phyloP scores from a whole-genome alignment of 2,797 vertebrate species.

The Leuciscus waleckii region DNA sequence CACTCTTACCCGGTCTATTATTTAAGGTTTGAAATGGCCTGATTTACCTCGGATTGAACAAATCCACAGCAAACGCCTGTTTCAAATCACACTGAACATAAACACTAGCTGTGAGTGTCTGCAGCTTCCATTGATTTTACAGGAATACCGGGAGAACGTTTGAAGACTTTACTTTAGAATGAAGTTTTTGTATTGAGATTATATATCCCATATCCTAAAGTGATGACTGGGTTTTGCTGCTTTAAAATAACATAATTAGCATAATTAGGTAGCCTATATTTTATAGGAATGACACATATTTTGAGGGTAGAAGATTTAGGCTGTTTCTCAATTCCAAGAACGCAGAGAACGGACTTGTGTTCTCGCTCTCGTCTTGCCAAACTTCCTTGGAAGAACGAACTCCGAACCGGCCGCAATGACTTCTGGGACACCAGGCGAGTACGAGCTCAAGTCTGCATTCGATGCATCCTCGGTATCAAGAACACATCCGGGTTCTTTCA shows the following conservation, averaged over 20 bases:
- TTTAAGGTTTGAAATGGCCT: background rate
- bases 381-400: too few relatives aligned
- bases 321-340: too few relatives aligned
- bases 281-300: background rate
- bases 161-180: background rate
- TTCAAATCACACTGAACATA: background rate
- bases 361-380: too few relatives aligned
- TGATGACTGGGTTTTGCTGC: background rate
- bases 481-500: too few relatives aligned
- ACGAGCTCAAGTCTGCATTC: too few relatives aligned
- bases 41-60: background rate
- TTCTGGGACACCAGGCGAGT: too few relatives aligned
- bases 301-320: constrained; percentile 21
- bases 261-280: background rate
- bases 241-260: background rate
- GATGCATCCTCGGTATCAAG: too few relatives aligned
- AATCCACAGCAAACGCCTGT: background rate
- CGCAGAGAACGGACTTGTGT: too few relatives aligned
- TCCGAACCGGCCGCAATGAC: too few relatives aligned
- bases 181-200: background rate
- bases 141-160: background rate
- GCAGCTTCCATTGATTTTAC: background rate
- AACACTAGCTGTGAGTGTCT: background rate
- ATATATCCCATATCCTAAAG: background rate
- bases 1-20: constrained; percentile 18